Base-by-base conservation (phyloP, 2,113 vertebrate species). In the Lichenostomus cassidix region DNA sequence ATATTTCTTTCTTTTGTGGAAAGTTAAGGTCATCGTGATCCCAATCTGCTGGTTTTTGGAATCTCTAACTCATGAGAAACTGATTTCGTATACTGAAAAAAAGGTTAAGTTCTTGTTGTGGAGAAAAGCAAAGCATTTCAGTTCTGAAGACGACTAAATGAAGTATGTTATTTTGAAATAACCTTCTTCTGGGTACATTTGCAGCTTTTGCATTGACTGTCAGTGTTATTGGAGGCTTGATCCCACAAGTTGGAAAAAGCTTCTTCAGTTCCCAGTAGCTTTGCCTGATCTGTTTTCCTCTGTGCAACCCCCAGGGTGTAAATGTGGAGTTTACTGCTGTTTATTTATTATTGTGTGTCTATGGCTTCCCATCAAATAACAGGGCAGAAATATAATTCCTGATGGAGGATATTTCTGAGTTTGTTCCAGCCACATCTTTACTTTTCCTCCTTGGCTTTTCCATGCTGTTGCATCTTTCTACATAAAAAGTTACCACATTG, bases 81-180 rank as follows among this genome's bases (percentile, higher is more conserved):
- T 83, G 10, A 11, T 47, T 81, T 76, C 78, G 37, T 94, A 70
- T 1, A 3, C 47, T 88, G 47, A 42, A 44, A 73, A 91, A 53
- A 52, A 77, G 75, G 31, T 39, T 39, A 33, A 47, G 23, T 83
- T 83, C 33, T 70, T 84, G 21, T 33, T 2, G 0, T 46, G 62
- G 85, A 70, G 79, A 37, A 89, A 71, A 77, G 58, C 87, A 92
- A 94, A 70, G 52, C 96, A 97, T 97, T 97, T 97, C 97, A 97
- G 8, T 86, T 93, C 76, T 89, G 77, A 74, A 83, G 77, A 92
- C 22, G 42, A 69, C 75, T 64, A 87, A 59, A 90, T 89, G 92
- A 96, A 97, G 92, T 95, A 59, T 15, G n/a, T 78, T 58, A 7
- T 62, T 86, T 6, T n/a, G 74, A 76, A 91, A 59, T 90, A 74